phyloP scores from a whole-genome alignment of 1,140 invertebrate species.

The Aleiodes sp. region DNA sequence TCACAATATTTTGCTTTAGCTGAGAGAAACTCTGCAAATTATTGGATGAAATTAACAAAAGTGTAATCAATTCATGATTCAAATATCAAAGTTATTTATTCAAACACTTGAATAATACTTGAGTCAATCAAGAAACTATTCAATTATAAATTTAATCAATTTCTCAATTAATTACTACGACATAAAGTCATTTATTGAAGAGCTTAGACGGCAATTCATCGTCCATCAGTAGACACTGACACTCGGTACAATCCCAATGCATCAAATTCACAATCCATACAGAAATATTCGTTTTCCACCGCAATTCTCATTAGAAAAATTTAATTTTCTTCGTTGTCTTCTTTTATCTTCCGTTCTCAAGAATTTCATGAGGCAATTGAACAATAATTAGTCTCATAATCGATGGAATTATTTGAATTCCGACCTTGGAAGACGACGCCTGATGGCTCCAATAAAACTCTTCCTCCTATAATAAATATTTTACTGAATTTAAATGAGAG shows the following conservation, averaged over 20 bases:
- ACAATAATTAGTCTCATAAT: slow-evolving; percentile 31
- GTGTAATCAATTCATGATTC: not conserved
- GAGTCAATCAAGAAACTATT: slow-evolving; percentile 14
- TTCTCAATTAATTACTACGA: not conserved
- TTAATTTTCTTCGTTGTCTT: no score
- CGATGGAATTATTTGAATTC: slow-evolving; percentile 15
- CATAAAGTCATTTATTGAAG: not conserved
- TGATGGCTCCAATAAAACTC: not conserved
- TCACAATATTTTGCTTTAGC: no score
- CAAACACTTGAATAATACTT: not conserved
- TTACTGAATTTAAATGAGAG: no score
- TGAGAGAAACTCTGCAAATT: no score
- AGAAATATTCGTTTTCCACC: not conserved
- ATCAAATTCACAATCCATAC: no score
- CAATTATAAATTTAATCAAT: slow-evolving; percentile 9
- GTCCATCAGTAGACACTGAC: slow-evolving; percentile 17
- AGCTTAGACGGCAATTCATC: not conserved
- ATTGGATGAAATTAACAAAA: not conserved
- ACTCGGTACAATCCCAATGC: slow-evolving; percentile 4
- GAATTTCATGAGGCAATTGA: not conserved
- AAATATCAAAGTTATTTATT: not conserved
- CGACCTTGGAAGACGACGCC: not conserved
- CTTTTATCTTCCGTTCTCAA: not conserved
- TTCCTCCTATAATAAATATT: not conserved
- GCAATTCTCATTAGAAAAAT: slow-evolving; percentile 12